Base-by-base conservation (phyloP, 2,888 invertebrate genomes). In the Meiosimyza decipiens region DNA sequence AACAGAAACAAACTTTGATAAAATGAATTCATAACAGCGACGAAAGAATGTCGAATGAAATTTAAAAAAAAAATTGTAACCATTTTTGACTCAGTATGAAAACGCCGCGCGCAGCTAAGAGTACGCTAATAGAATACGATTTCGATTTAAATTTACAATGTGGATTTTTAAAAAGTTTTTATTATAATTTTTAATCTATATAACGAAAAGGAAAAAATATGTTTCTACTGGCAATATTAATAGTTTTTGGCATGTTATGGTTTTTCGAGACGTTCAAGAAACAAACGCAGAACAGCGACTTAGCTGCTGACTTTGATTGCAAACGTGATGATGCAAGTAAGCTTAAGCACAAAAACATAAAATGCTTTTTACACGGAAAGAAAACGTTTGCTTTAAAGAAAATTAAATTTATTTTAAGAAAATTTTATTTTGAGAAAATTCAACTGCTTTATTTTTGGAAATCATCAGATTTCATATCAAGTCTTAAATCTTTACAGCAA, bases 311-410 rank as follows among this genome's bases (percentile, higher is more conserved):
- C 15, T 1, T 6, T 18, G 18, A 28, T 18, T 7, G 12, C 4
- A 65, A 52, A 50, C 50, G 52, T 6, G 57, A 55, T 6, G 69
- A 50, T 33, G 33, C 51, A 51, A 69, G 69, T 69, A 69, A 69
- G 69, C 40, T 40, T 13, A 40, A 69, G 69, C 40, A 15, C 13
- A 40, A 40, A 22, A 15, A 1, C 9, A 40, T 40, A 40, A 7
- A 40, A 5, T 40, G 9, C 9, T 40, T 6, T 40, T 40, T 9
- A 40, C 40, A 40, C 40, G 4, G 40, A 9, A 9, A 40, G 40
- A 40, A 40, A 40, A 40, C 9, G 9, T 40, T 40, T 40, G 6
- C 6, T 40, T 9, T 7, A 40, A 74, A 72, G 57, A 13, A 11
- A 18, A 15, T 12, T 9, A 28, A 52, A 65, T 28, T 28, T 4